These are phyloP conservation scores for Lateolabrax maculatus DNA, from an alignment of 2,797 vertebrate species.

Conservation along the genomic window DNA sequence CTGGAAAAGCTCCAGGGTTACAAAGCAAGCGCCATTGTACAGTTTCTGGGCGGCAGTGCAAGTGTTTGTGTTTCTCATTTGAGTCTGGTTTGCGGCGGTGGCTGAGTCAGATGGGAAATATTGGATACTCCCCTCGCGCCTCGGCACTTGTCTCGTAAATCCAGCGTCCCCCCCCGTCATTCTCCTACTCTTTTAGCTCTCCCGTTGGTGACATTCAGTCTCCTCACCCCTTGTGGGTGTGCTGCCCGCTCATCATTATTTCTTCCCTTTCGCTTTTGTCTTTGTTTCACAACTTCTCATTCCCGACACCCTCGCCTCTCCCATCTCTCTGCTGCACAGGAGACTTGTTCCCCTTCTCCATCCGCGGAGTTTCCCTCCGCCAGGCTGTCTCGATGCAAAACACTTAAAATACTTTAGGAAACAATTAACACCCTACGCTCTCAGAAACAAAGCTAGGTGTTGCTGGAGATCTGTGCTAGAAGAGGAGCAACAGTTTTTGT, in stretches of 20 bases:
- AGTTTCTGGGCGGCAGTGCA: conserved; percentile 46
- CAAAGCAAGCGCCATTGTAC: conserved; percentile 49
- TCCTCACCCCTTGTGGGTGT: conserved; percentile 30
- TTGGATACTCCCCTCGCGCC: conserved; percentile 29
- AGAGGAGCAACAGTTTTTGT: conserved; percentile 4
- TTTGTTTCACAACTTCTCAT: conserved; percentile 44
- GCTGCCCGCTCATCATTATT: conserved; percentile 35
- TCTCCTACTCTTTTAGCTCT: conserved; percentile 43
- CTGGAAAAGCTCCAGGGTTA: conserved; percentile 57
- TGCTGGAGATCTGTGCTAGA: conserved; percentile 14
- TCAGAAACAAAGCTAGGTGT: conserved; percentile 7
- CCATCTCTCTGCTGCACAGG: neutral
- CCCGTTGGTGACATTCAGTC: conserved; percentile 52
- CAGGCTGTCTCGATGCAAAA: conserved; percentile 40
- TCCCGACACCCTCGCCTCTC: conserved; percentile 24
- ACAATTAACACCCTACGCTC: conserved; percentile 57
- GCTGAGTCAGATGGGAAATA: conserved; percentile 70
- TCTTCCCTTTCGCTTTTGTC: conserved; percentile 37
- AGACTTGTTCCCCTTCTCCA: conserved; percentile 39
- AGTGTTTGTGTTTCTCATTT: conserved; percentile 79
- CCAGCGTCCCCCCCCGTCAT: conserved; percentile 43
- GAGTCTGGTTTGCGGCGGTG: conserved; percentile 62
- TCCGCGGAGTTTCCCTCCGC: conserved; percentile 50
- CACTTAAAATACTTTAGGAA: conserved; percentile 62
- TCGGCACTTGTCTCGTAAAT: conserved; percentile 67